Percentiles rank a stretch among this genome's conserved stretches.
Evolutionary conservation across 1,140 invertebrate species (phyloP).

Genomic region (Sitobion miscanthi): DNA sequence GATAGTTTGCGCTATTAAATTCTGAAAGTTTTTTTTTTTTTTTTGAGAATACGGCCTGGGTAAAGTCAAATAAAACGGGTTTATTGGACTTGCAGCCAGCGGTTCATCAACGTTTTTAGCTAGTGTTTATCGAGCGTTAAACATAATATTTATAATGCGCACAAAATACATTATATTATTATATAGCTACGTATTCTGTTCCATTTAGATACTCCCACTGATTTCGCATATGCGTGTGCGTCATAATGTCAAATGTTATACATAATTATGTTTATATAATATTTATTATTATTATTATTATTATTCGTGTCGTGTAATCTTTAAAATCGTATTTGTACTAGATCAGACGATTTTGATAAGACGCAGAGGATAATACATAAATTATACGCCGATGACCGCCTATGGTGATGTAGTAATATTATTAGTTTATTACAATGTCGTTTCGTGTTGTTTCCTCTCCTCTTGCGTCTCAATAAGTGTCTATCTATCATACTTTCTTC

Average conservation of each 20-base stretch:
- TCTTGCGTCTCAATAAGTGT: too few relatives aligned
- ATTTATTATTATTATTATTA: background rate
- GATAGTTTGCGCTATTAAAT: background rate
- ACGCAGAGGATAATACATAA: background rate
- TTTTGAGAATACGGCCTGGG: background rate
- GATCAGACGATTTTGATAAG: background rate
- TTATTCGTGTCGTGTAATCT: background rate
- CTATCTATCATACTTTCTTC: background rate
- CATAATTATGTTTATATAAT: background rate
- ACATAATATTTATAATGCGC: background rate
- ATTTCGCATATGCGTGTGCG: background rate
- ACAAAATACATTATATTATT: background rate
- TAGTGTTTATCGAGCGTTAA: constrained; percentile 1
- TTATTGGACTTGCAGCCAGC: background rate
- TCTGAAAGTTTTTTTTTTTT: background rate
- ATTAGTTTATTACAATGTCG: background rate
- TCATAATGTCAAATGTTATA: background rate
- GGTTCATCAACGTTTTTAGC: background rate
- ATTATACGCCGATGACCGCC: background rate
- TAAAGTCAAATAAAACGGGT: background rate
- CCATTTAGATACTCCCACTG: background rate
- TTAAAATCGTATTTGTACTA: background rate
- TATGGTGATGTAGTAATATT: background rate
- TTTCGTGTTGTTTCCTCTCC: background rate
- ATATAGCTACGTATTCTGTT: background rate